These are phyloP conservation scores for Apus apus DNA, from an alignment of 2,113 vertebrate species.

Conservation along the genomic window DNA sequence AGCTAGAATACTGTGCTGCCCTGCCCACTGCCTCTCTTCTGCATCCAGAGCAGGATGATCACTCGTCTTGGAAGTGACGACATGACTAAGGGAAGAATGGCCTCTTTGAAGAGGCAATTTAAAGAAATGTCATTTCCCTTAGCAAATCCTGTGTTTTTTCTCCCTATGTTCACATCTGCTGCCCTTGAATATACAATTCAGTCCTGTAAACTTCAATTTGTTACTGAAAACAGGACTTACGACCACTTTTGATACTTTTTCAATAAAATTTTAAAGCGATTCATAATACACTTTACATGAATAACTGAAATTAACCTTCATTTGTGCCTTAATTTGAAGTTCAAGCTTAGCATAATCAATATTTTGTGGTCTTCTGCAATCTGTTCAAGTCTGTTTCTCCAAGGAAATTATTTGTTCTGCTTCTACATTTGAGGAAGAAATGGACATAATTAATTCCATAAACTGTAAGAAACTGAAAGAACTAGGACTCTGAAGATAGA, in stretches of 20 bases:
- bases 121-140: constrained; percentile 22
- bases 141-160: not conserved
- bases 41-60: not conserved
- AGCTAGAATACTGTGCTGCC: not conserved
- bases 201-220: constrained; percentile 1
- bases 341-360: constrained; percentile 67
- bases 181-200: not conserved
- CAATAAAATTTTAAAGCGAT: constrained; percentile 29
- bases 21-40: not conserved
- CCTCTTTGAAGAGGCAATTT: not conserved
- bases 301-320: constrained; percentile 60
- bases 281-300: not conserved
- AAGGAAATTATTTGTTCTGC: constrained; percentile 26
- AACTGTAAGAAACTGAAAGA: not conserved
- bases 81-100: not conserved
- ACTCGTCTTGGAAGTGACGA: not conserved
- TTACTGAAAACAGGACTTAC: constrained; percentile 15
- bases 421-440: constrained; percentile 28
- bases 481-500: not conserved
- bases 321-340: constrained; percentile 65
- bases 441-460: constrained; percentile 11
- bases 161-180: not conserved
- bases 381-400: constrained; percentile 42
- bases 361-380: constrained; percentile 43
- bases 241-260: constrained; percentile 7